These are phyloP conservation scores for Phylloscopus trochilus DNA, from an alignment of 2,113 vertebrate species.

Conservation along the genomic window DNA sequence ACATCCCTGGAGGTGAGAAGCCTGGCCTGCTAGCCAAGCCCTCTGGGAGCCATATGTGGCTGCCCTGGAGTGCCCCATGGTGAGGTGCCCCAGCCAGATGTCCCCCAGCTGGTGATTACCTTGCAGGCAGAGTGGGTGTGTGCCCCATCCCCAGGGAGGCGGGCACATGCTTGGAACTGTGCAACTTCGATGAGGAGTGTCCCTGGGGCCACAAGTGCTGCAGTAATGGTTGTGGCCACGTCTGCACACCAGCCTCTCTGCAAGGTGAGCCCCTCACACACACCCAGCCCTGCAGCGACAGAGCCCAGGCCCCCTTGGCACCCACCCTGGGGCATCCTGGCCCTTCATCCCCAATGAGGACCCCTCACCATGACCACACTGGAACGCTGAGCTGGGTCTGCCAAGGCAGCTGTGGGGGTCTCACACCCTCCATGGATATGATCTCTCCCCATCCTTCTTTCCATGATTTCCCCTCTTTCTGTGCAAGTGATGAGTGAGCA, in stretches of 20 bases:
- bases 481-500: background rate
- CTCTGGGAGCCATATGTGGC: fast-evolving
- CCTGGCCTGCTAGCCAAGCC: background rate
- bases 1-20: background rate
- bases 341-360: fast-evolving
- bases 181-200: background rate
- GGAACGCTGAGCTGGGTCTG: background rate
- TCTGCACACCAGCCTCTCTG: background rate
- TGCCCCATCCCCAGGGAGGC: background rate
- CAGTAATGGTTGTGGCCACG: background rate
- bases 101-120: background rate
- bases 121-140: background rate
- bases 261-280: background rate
- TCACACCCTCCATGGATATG: background rate
- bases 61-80: fast-evolving
- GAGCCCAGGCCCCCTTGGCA: background rate
- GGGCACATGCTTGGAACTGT: background rate
- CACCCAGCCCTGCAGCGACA: fast-evolving
- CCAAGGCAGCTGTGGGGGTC: fast-evolving
- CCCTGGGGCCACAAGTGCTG: conserved; percentile 42
- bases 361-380: fast-evolving
- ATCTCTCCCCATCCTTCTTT: background rate
- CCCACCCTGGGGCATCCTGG: fast-evolving
- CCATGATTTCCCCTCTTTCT: background rate
- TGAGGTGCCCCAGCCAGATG: background rate